phyloP scores from a whole-genome alignment of 2,113 vertebrate species.

The Tragelaphus imberbis region DNA sequence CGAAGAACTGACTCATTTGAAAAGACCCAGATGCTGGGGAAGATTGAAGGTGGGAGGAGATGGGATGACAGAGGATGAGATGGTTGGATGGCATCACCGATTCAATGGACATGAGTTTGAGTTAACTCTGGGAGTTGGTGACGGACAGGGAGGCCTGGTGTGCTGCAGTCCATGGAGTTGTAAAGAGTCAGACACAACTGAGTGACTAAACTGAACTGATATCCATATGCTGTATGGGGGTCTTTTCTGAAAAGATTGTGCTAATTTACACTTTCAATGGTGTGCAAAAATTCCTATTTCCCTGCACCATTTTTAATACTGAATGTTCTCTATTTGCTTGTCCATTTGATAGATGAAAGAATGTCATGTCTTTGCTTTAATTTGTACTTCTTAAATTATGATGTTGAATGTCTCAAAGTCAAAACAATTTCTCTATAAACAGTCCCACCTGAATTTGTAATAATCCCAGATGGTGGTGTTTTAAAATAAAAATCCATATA shows the following conservation, averaged over 20 bases:
- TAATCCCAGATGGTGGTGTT: not conserved
- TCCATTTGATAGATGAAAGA: not conserved
- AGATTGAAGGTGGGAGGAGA: not conserved
- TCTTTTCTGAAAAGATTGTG: not conserved
- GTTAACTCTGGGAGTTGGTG: not conserved
- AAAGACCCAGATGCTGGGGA: not conserved
- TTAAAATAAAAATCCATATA: slow-evolving; percentile 1
- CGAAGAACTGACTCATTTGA: not conserved
- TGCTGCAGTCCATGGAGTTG: not conserved
- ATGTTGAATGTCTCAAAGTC: not conserved
- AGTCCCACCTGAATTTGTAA: not conserved
- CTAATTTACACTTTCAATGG: not conserved
- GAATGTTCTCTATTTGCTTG: not conserved
- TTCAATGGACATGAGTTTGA: not conserved
- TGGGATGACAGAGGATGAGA: not conserved
- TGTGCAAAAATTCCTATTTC: not conserved
- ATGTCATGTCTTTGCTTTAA: not conserved
- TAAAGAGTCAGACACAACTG: not conserved
- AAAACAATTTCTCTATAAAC: not conserved
- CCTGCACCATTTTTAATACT: not conserved
- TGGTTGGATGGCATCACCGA: not conserved
- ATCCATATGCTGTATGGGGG: not conserved
- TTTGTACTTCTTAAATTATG: not conserved
- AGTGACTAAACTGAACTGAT: not conserved
- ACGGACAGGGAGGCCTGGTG: not conserved